Base-by-base conservation (phyloP, 2,113 vertebrate genomes). In the Notarius quadriscutis region DNA sequence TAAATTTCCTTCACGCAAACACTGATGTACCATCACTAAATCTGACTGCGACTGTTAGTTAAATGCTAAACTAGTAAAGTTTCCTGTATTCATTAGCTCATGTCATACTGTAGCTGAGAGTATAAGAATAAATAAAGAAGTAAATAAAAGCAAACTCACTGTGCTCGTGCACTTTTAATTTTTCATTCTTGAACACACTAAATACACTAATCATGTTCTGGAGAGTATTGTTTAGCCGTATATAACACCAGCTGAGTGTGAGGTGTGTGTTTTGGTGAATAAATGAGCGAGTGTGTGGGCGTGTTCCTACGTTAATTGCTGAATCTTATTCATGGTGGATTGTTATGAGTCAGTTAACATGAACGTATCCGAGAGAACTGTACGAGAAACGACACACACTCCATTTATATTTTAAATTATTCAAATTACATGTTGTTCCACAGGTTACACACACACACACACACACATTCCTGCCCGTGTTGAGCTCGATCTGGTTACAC, bases 341-440 rank as follows among this genome's bases (percentile, higher is more conserved):
- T 81, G 51, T 41, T 71, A 65, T 69, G 51, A 81, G 34, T 87
- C 55, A 27, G 41, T 74, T 5, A 41, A 48, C 20, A 53, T 14
- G 15, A 51, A 85, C 12, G 41, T 50, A 11, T 72, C 53, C 1
- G 7, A 27, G 55, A 34, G 57, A 25, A 55, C 25, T 80, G 51
- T 60, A 81, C 57, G 50, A 72, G 53, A 18, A 11, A 15, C 53
- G 0, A 30, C 86, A 82, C 12, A 71, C 55, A 87, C 53, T 53
- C 78, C 65, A 72, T 87, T 82, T 79, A 60, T 69, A 69, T 81
- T 51, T 63, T 65, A 82, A 83, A 87, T 87, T 62, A 87, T 87
- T 87, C 57, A 83, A 55, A 87, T 87, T 83, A 87, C 79, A 74
- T 34, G 67, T 69, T 83, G 81, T 87, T 83, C 81, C 30, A 58